phyloP scores from a whole-genome alignment of 2,888 invertebrate species.

The Phengaris arion region DNA sequence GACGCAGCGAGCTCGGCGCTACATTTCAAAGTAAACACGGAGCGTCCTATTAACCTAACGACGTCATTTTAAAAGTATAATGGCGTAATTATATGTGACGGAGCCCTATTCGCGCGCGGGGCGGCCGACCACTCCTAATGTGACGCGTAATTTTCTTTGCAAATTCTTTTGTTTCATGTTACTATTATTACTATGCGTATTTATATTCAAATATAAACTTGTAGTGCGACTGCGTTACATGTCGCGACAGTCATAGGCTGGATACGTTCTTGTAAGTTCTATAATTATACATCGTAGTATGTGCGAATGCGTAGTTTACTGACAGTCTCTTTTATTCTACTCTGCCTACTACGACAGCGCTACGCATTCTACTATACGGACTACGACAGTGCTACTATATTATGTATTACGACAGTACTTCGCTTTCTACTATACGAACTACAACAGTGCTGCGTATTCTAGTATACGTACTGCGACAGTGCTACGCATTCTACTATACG shows the following conservation, averaged over 20 bases:
- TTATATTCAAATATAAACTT: too few relatives aligned
- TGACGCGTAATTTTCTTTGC: not conserved
- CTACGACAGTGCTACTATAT: not conserved
- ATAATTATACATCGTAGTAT: too few relatives aligned
- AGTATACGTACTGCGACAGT: too few relatives aligned
- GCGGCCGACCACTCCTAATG: not conserved
- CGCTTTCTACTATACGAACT: not conserved
- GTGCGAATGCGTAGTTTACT: too few relatives aligned
- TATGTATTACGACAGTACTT: not conserved
- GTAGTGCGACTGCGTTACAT: too few relatives aligned
- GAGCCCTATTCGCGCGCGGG: not conserved
- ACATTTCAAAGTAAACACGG: slow-evolving; percentile 17
- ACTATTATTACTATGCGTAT: too few relatives aligned
- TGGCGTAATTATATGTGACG: not conserved
- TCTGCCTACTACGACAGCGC: not conserved
- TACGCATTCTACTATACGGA: not conserved
- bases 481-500: too few relatives aligned
- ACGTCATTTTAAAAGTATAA: slow-evolving; percentile 16
- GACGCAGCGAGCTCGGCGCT: not conserved
- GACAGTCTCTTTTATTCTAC: too few relatives aligned
- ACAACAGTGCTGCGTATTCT: too few relatives aligned
- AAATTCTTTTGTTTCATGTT: not conserved
- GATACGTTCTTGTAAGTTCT: too few relatives aligned
- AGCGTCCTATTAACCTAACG: slow-evolving; percentile 18
- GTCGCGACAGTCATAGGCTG: too few relatives aligned